Evolutionary conservation across 2,113 vertebrate species (phyloP).

Genomic region (Tringa solitaria): DNA sequence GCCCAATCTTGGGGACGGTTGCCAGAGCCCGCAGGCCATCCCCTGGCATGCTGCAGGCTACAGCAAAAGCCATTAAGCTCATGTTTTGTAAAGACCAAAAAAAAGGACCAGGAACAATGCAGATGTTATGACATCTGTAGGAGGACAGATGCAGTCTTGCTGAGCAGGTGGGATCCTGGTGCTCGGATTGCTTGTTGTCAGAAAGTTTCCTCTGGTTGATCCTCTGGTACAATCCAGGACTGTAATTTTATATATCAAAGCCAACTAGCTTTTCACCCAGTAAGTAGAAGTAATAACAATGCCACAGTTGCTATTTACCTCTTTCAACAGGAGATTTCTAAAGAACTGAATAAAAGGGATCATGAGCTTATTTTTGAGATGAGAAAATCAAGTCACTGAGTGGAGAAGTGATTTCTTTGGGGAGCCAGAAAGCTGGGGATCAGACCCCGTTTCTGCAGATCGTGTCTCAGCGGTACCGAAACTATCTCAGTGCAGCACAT

Average conservation of each 20-base stretch:
- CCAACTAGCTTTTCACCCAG: background rate
- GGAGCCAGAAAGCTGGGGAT: background rate
- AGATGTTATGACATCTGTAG: conserved; percentile 37
- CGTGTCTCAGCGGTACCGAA: rapidly evolving
- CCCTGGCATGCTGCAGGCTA: background rate
- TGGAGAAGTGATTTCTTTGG: background rate
- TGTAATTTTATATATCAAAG: background rate
- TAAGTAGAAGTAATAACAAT: background rate
- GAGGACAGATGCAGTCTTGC: background rate
- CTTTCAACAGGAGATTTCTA: background rate
- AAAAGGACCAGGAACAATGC: background rate
- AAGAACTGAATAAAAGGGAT: background rate
- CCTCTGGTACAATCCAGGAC: background rate
- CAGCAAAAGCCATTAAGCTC: background rate
- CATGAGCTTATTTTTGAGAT: background rate
- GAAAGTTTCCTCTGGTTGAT: background rate
- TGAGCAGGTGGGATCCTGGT: background rate
- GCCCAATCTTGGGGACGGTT: background rate
- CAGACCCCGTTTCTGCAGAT: background rate
- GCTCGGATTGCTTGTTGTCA: background rate
- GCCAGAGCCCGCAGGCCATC: background rate
- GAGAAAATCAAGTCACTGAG: background rate
- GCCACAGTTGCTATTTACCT: background rate
- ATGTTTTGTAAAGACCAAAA: background rate
- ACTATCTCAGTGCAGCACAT: background rate